Conservation (phyloP, 2,888 invertebrate genomes). For the Pardosa pseudoannulata region DNA sequence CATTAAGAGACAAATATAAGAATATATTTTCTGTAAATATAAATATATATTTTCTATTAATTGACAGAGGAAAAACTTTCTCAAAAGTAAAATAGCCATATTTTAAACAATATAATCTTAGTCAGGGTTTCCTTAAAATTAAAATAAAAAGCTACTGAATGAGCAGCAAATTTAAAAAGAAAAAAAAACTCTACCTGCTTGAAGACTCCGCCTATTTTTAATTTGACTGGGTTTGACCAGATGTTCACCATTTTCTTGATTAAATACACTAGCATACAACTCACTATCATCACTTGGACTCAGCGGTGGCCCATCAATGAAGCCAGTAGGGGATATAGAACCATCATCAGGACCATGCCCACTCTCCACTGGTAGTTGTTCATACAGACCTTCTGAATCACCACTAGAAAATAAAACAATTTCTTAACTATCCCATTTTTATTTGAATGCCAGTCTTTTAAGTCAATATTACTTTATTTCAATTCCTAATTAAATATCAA, state of each 20-base stretch:
- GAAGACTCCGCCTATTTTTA: slow-evolving; percentile 78
- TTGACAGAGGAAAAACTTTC: too few relatives aligned
- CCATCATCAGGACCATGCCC: slow-evolving; percentile 77
- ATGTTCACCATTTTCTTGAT: slow-evolving; percentile 80
- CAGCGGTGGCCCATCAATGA: slow-evolving; percentile 79
- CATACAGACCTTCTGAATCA: slow-evolving; percentile 80
- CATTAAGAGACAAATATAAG: too few relatives aligned
- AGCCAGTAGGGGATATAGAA: slow-evolving; percentile 79
- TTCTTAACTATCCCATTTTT: too few relatives aligned
- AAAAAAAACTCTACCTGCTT: slow-evolving; percentile 80
- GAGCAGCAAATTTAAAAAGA: neutral
- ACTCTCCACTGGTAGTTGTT: slow-evolving; percentile 81
- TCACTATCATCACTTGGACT: slow-evolving; percentile 83
- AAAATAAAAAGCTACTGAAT: too few relatives aligned
- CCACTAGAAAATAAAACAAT: slow-evolving; percentile 48
- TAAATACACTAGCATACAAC: slow-evolving; percentile 76
- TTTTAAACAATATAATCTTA: too few relatives aligned
- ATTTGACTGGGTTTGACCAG: slow-evolving; percentile 79
- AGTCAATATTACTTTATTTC: too few relatives aligned
- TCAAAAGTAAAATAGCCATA: too few relatives aligned
- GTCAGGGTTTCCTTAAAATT: too few relatives aligned
- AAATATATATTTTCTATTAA: too few relatives aligned
- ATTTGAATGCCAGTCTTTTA: too few relatives aligned
- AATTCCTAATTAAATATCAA: too few relatives aligned
- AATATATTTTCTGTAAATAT: too few relatives aligned